Evolutionary conservation across 1,140 invertebrate species (phyloP), one percentile per base, ranked within the genome.

Genomic region (Brachionus calyciflorus): DNA sequence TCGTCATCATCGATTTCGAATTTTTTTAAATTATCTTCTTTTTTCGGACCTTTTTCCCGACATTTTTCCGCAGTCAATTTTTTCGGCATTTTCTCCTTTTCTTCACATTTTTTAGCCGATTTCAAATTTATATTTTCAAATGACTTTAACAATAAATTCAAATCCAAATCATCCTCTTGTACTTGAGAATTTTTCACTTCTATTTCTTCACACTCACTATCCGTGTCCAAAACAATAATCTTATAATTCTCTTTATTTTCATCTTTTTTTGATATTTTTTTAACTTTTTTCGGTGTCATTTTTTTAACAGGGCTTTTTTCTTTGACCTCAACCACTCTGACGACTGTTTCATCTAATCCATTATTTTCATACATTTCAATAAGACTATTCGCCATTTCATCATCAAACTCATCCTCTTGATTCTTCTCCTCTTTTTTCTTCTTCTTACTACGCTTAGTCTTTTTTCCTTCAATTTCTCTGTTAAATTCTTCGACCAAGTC

Each of bases 311-410:
- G 3, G 1, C 6, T 49, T 55, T 55, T 55, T 10, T 55, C 51
- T 55, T 55, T 24, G 3, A 9, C 9, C 26, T 5, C 21, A 46
- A 17, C 17, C n/a, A 26, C 26, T 24, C 9, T 10, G 1, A 12
- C 1, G 1, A 55, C 7, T 9, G 1, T 17, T 26, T 55, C 21
- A 26, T 55, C 26, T 26, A 26, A 12, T 7, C 21, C 28, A 40
- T 2, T 17, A 63, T 63, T 63, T 14, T 46, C 37, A 44, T 65
- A 65, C 40, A 65, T 40, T 33, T 73, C 69, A n/a, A 73, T 73
- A n/a, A 51, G 24, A 51, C 69, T 73, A 10, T 53, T 41, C 51
- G 44, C 46, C 69, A 49, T 26, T 37, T 73, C 44, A 3, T 49
- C 46, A 41, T 73, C 69, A 21, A 55, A 51, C 19, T 33, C 46